phyloP scores from a whole-genome alignment of 2,888 invertebrate genomes.

The Glomeris marginata region DNA sequence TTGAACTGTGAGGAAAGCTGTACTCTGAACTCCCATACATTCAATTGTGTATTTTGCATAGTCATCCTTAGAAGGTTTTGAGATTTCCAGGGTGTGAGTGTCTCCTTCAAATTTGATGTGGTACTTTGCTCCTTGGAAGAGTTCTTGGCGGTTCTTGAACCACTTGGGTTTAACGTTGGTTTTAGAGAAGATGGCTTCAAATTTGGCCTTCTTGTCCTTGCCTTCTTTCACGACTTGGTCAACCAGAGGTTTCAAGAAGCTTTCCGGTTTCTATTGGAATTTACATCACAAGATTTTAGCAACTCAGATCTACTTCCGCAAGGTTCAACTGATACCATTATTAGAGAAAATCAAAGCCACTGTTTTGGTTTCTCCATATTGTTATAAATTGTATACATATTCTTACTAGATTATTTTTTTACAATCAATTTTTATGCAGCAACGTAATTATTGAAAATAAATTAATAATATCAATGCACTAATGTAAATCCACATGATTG shows the following conservation, averaged over 20 bases:
- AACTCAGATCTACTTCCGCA: neutral
- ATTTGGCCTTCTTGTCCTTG: slow-evolving; percentile 85
- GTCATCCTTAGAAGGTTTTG: slow-evolving; percentile 86
- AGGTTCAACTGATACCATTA: neutral
- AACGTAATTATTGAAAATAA: too few species aligned
- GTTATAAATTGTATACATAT: too few species aligned
- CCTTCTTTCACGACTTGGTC: slow-evolving; percentile 91
- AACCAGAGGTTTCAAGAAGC: slow-evolving; percentile 83
- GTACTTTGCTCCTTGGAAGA: slow-evolving; percentile 90
- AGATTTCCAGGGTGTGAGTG: slow-evolving; percentile 75
- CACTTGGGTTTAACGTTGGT: slow-evolving; percentile 68
- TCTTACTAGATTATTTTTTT: too few species aligned
- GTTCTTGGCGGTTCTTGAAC: slow-evolving; percentile 53
- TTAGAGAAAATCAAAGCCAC: neutral
- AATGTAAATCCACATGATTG: too few species aligned
- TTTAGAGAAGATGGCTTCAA: slow-evolving; percentile 91
- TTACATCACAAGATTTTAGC: neutral
- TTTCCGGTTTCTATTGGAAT: slow-evolving; percentile 65
- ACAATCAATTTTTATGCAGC: too few species aligned
- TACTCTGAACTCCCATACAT: slow-evolving; percentile 73
- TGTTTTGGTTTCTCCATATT: neutral
- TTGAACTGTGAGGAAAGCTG: slow-evolving; percentile 87
- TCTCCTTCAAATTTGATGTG: slow-evolving; percentile 89
- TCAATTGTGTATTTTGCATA: slow-evolving; percentile 93
- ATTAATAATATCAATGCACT: too few species aligned